Evolutionary conservation across 2,113 vertebrate genomes (phyloP).

Genomic region (Eolophus roseicapilla): DNA sequence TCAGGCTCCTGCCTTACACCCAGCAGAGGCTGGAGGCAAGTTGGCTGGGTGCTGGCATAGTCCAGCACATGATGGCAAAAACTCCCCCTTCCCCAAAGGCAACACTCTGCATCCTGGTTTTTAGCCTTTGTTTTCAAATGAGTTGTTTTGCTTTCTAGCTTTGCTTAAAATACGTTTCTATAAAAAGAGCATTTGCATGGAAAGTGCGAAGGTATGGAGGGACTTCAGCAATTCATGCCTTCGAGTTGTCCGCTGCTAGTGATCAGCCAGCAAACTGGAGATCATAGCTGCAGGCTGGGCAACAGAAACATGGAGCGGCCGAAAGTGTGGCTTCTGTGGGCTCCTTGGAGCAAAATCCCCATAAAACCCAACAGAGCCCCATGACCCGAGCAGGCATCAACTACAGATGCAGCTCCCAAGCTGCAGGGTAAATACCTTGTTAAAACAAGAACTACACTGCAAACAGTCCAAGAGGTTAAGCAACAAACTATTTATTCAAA

Average conservation of each 20-base stretch:
- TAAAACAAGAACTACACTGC: not conserved
- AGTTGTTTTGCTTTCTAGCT: not conserved
- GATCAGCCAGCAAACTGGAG: rapidly evolving
- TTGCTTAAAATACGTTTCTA: not conserved
- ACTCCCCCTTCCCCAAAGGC: not conserved
- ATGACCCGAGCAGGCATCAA: not conserved
- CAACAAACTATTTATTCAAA: not conserved
- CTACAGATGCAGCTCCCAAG: not conserved
- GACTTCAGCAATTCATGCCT: not conserved
- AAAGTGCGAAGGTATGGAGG: not conserved
- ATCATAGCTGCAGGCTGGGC: not conserved
- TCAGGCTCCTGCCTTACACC: not conserved
- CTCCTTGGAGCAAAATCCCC: not conserved
- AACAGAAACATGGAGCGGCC: rapidly evolving
- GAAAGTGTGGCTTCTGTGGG: not conserved
- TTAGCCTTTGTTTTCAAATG: not conserved
- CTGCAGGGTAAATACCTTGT: rapidly evolving
- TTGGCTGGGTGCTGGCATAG: not conserved
- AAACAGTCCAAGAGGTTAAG: not conserved
- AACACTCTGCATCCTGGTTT: not conserved
- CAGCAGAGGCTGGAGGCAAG: not conserved
- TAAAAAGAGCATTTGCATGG: not conserved
- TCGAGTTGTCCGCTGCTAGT: rapidly evolving
- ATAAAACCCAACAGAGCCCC: not conserved
- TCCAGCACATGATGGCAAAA: not conserved